Conservation (phyloP, 2,888 invertebrate genomes). For the Pyrrhia umbra region DNA sequence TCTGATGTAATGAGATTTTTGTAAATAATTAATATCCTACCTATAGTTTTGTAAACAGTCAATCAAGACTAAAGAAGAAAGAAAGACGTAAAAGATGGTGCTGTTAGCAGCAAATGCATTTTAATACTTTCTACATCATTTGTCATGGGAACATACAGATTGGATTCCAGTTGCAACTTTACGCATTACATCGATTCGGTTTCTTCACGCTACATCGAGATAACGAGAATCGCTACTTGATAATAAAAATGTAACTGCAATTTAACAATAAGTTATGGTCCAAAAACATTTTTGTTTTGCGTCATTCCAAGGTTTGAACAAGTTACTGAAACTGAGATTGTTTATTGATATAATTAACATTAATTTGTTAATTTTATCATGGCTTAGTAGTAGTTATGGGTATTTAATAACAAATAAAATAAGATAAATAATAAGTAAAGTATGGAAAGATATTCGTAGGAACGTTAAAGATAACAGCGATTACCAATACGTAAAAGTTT, state of each 20-base stretch:
- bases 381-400: too few species aligned
- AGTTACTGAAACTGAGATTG: too few species aligned
- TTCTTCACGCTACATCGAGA: slow-evolving; percentile 40
- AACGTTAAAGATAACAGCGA: background rate
- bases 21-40: too few species aligned
- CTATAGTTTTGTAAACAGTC: background rate
- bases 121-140: slow-evolving; percentile 34
- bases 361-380: too few species aligned
- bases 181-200: slow-evolving; percentile 42
- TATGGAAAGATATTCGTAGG: background rate
- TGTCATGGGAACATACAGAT: slow-evolving; percentile 45
- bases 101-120: slow-evolving; percentile 6
- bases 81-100: background rate
- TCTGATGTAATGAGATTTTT: too few species aligned
- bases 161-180: slow-evolving; percentile 41
- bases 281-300: slow-evolving; percentile 29
- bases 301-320: slow-evolving; percentile 24
- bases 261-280: slow-evolving; percentile 48
- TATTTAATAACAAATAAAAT: background rate
- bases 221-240: slow-evolving; percentile 40
- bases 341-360: too few species aligned
- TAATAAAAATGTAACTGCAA: slow-evolving; percentile 45
- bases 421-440: background rate
- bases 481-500: background rate
- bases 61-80: background rate